Evolutionary conservation across 2,888 invertebrate species (phyloP).

Genomic region (Drosophila neutralis): DNA sequence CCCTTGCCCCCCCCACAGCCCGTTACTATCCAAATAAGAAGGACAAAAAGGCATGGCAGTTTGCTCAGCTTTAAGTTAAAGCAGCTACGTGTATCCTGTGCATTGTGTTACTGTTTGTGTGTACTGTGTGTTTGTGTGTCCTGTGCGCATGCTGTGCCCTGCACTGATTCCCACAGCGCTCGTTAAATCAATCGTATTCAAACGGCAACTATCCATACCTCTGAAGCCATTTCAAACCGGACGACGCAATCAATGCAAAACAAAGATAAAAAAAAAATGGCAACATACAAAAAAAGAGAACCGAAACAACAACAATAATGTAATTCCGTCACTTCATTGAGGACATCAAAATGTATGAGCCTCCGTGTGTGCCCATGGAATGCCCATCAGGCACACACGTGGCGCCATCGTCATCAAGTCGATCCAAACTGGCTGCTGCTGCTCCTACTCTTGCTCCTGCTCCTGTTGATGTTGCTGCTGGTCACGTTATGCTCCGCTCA

Average conservation of each 20-base stretch:
- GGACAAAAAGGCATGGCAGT: constrained; percentile 57
- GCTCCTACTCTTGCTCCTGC: constrained; percentile 27
- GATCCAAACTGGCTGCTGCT: constrained; percentile 30
- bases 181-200: constrained; percentile 76
- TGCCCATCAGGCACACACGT: constrained; percentile 76
- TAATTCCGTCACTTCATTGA: constrained; percentile 77
- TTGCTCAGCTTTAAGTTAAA: constrained; percentile 76
- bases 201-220: constrained; percentile 59
- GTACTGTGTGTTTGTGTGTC: constrained; percentile 15
- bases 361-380: constrained; percentile 35
- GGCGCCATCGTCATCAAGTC: constrained; percentile 57
- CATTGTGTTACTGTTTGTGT: background rate
- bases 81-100: constrained; percentile 62
- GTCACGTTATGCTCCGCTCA: constrained; percentile 69
- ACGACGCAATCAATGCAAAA: constrained; percentile 77
- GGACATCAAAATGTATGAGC: constrained; percentile 79
- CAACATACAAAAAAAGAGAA: background rate
- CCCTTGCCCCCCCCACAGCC: background rate
- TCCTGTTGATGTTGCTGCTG: constrained; percentile 40
- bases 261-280: constrained; percentile 31
- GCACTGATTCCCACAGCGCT: constrained; percentile 75
- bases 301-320: constrained; percentile 46
- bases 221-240: constrained; percentile 54
- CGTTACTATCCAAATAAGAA: constrained; percentile 4
- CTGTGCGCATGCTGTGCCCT: constrained; percentile 43